Evolutionary conservation across 2,797 vertebrate species (phyloP), one percentile per base, ranked within the genome.

Genomic region (Chelidonichthys spinosus): DNA sequence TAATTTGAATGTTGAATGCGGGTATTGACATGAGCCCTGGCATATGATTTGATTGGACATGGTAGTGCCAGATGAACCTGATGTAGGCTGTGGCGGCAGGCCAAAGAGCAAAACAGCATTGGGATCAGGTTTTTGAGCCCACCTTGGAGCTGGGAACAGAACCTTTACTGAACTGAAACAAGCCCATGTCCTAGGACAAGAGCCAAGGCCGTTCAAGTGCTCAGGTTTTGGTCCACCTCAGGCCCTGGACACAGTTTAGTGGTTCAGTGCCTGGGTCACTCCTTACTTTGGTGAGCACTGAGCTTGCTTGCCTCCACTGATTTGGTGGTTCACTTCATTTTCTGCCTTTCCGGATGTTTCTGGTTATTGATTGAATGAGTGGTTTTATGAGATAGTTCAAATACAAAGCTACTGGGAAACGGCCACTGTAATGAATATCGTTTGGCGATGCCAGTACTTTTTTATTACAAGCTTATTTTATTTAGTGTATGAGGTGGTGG

Each of bases 141-240:
- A 90, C 88, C 87, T 89, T 72, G 42, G 81, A 86, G 85, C 63
- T 67, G 82, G 80, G 79, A 85, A 68, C 71, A 82, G 74, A 85
- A 81, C 72, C 67, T 77, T 76, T 69, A 6, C 62, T 73, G 81
- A 81, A 85, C 72, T 67, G 52, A 83, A 82, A 54, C 58, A 66
- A 69, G 70, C 69, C 83, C 64, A 47, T 72, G 63, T 74, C 40
- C 55, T 70, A 59, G 84, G 72, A 76, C 43, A 49, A 56, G 54
- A 78, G 78, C 86, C 85, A 86, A 68, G 53, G 72, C 70, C 13
- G 58, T 54, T 85, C 54, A 72, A 83, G 62, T 39, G 44, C 66
- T 82, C 2, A 52, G 62, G 66, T 71, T 87, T 72, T 74, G 78
- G 74, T 81, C 76, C 67, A 74, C 66, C 76, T 75, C 67, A 49